Conservation (phyloP, 2,888 invertebrate genomes). For the Cantharis rufa region DNA sequence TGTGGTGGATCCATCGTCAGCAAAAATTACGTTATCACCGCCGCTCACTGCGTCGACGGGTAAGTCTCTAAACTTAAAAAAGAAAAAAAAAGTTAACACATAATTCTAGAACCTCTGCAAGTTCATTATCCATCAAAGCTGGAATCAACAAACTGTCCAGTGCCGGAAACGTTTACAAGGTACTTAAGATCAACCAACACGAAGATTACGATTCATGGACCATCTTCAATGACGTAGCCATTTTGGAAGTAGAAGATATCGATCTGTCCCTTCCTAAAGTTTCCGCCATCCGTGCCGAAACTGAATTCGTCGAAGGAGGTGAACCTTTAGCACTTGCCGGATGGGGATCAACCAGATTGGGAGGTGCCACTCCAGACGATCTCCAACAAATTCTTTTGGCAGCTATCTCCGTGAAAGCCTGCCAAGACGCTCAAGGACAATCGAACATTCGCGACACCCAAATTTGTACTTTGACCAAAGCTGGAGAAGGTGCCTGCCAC, state of each 20-base stretch:
- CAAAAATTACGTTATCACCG: conserved; percentile 37
- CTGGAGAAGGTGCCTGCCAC: conserved; percentile 63
- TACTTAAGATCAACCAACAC: not conserved
- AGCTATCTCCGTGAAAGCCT: conserved; percentile 56
- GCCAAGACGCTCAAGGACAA: not conserved
- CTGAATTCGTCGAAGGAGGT: conserved; percentile 48
- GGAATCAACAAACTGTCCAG: not conserved
- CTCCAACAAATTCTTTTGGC: conserved; percentile 60
- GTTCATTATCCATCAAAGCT: not conserved
- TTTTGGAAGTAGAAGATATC: not conserved
- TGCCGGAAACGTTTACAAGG: not conserved
- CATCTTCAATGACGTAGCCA: not conserved
- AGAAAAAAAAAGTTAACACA: not conserved
- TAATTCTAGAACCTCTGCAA: not conserved
- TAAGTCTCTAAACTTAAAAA: not conserved
- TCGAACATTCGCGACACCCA: not conserved
- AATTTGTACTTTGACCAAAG: conserved; percentile 38
- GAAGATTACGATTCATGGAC: not conserved
- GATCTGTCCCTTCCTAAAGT: not conserved
- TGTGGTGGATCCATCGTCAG: conserved; percentile 41
- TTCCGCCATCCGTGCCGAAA: not conserved
- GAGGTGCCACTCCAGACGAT: conserved; percentile 58
- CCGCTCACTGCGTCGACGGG: conserved; percentile 39
- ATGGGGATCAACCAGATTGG: conserved; percentile 55
- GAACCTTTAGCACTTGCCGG: conserved; percentile 47